phyloP scores from a whole-genome alignment of 2,113 vertebrate genomes.

The Brachypteracias leptosomus region DNA sequence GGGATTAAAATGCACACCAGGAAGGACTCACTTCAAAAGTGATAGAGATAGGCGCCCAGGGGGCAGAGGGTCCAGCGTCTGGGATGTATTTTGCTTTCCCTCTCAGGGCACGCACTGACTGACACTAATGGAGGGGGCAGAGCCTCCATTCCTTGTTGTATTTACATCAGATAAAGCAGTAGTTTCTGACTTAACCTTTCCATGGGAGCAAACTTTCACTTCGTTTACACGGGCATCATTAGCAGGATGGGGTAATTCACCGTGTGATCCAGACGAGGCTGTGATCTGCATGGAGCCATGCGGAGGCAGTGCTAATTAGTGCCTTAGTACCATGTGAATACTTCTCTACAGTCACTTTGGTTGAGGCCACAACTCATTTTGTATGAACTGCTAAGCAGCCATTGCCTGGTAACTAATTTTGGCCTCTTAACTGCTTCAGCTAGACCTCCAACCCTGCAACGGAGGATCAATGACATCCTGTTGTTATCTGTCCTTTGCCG shows the following conservation, averaged over 20 bases:
- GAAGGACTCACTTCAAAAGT: neutral
- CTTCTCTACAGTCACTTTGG: neutral
- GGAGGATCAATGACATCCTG: constrained; percentile 32
- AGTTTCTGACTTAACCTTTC: neutral
- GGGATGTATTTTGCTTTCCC: neutral
- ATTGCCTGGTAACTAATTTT: neutral
- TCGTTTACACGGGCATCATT: neutral
- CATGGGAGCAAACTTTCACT: neutral
- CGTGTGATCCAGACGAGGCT: neutral
- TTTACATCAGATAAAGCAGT: neutral
- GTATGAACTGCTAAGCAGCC: neutral
- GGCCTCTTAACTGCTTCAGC: neutral
- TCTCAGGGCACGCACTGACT: neutral
- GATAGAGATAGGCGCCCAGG: neutral
- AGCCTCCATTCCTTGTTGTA: neutral
- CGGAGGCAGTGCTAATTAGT: neutral
- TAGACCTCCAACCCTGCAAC: neutral
- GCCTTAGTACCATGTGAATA: neutral
- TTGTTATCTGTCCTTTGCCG: neutral
- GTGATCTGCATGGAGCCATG: neutral
- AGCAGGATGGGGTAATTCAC: neutral
- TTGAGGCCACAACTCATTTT: neutral
- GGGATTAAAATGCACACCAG: neutral
- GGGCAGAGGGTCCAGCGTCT: neutral
- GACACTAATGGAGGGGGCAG: neutral